phyloP scores from a whole-genome alignment of 2,888 invertebrate genomes.

The Diarsia mendica region DNA sequence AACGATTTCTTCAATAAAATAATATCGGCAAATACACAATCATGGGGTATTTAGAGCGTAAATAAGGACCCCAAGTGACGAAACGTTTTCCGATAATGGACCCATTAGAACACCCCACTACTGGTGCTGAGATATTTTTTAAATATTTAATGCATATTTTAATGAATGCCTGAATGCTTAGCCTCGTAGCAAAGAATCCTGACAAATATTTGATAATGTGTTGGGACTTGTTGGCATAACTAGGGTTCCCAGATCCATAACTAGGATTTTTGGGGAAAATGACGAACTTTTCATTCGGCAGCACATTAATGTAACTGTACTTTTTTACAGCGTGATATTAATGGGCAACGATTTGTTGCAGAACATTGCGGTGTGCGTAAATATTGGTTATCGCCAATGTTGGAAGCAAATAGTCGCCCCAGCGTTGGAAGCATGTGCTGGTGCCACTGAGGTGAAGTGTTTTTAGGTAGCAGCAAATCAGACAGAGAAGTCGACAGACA shows the following conservation, averaged over 20 bases:
- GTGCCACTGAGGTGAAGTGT: no score
- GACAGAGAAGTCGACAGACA: no score
- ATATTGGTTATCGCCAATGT: background rate
- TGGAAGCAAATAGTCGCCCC: background rate
- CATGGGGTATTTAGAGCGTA: slow-evolving; percentile 69
- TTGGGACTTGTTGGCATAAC: background rate
- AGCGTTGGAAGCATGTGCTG: background rate
- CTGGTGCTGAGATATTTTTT: slow-evolving; percentile 39
- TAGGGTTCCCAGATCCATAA: background rate
- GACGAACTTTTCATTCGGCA: background rate
- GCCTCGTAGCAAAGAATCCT: background rate
- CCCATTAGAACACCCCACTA: slow-evolving; percentile 67
- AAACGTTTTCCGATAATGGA: slow-evolving; percentile 78
- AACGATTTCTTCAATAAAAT: slow-evolving; percentile 47
- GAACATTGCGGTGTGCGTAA: background rate
- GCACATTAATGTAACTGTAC: background rate
- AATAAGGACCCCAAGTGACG: slow-evolving; percentile 72
- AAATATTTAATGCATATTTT: slow-evolving; percentile 53
- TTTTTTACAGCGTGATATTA: background rate
- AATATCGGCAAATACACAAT: slow-evolving; percentile 64
- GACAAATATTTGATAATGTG: background rate
- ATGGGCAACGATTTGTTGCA: background rate
- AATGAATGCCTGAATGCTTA: slow-evolving; percentile 17
- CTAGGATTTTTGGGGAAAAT: background rate
- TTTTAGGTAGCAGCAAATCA: no score